Evolutionary conservation across 2,888 invertebrate genomes (phyloP), one percentile per base, ranked within the genome.

Genomic region (Ochropleura plecta): DNA sequence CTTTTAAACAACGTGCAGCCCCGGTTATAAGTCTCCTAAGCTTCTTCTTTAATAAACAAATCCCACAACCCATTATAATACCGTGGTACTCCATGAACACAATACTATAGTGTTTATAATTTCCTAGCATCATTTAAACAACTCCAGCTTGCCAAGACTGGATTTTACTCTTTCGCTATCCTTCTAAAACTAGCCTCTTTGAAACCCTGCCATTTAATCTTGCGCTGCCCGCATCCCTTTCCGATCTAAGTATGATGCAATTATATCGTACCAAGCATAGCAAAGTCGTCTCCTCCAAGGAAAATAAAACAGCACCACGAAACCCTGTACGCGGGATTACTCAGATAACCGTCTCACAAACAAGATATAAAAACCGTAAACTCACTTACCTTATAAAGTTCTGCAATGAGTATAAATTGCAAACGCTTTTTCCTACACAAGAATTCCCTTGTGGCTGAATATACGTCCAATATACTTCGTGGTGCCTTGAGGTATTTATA

Each of bases 341-440:
- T n/a, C 16, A 79, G 62, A 79, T 76, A 80, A 76, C 55, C 66
- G 42, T 48, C 53, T 48, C 57, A 64, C 57, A 62, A 76, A 72
- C 68, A 77, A 69, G 81, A 69, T 65, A 81, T 78, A 78, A 77
- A 77, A 81, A 53, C 63, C 68, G 67, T 74, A 78, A 81, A 77
- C 78, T 64, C 68, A 78, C 74, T 83, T 72, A 70, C 73, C 55
- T 63, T 74, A 68, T 64, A 78, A 81, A 83, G 55, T 83, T 65
- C 55, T 30, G 74, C 73, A 83, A 81, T 81, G 76, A 85, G 73
- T 78, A 81, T 76, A 83, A 81, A 85, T 75, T 78, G 85, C 71
- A 66, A 75, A 71, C 59, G 70, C 72, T 76, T 76, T 84, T 80
- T 75, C 79, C 77, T 76, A 64, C 40, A 30, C 7, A 18, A 10